Conservation (phyloP, 92 coral and sea anemone species). For the Actinostola sp. region DNA sequence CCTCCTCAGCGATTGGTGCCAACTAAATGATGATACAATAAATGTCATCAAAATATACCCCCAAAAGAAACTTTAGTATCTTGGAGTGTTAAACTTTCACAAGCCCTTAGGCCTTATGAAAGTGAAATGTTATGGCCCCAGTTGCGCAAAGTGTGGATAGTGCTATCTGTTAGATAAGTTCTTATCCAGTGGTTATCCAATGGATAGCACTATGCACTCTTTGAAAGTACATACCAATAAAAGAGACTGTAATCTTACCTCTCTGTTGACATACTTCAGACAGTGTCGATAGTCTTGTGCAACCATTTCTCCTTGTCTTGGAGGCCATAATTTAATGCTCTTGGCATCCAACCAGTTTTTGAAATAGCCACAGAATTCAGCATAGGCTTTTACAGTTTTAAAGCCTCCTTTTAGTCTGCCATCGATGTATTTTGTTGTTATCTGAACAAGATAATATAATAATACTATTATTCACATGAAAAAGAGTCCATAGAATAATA, state of each 20-base stretch:
- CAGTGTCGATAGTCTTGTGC: constrained; percentile 98
- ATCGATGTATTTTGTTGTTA: constrained; percentile 98
- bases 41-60: too few relatives aligned
- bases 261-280: constrained; percentile 90
- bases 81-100: too few relatives aligned
- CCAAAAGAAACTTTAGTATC: too few relatives aligned
- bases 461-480: too few relatives aligned
- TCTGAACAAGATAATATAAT: too few relatives aligned
- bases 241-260: constrained; percentile 52
- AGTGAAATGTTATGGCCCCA: too few relatives aligned
- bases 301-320: constrained; percentile 98
- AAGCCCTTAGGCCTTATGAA: too few relatives aligned
- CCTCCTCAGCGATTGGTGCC: constrained; percentile 90
- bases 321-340: constrained; percentile 93
- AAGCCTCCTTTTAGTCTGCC: constrained; percentile 97
- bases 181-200: too few relatives aligned
- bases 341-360: constrained; percentile 98
- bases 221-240: neutral
- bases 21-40: constrained; percentile 51
- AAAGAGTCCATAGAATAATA: too few relatives aligned
- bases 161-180: too few relatives aligned
- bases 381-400: constrained; percentile 98
- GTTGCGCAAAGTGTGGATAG: too few relatives aligned
- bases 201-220: too few relatives aligned
- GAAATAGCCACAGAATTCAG: constrained; percentile 98